These are phyloP conservation scores for Megaceryle maxima DNA, from an alignment of 2,113 vertebrate genomes.

Conservation along the genomic window DNA sequence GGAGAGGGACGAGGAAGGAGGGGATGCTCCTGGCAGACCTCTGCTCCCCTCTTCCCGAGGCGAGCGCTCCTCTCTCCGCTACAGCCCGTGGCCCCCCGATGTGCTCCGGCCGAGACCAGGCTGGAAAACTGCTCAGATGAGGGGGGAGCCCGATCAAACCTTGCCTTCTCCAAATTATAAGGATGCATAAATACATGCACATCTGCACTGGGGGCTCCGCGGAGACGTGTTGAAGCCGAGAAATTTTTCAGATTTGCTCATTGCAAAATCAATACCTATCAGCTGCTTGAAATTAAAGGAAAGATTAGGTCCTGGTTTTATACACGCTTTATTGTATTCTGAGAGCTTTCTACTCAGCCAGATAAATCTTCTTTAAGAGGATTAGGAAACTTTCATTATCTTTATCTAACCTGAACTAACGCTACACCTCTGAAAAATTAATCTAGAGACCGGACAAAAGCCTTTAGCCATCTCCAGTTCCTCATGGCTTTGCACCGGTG, in stretches of 20 bases:
- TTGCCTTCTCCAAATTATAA: slow-evolving; percentile 2
- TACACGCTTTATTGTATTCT: slow-evolving; percentile 78
- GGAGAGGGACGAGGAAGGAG: not conserved
- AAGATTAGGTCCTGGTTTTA: slow-evolving; percentile 82
- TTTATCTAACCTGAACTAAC: slow-evolving; percentile 83
- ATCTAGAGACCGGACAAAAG: slow-evolving; percentile 77
- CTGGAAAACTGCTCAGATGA: not conserved
- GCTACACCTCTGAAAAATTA: slow-evolving; percentile 79
- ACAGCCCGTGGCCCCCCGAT: not conserved
- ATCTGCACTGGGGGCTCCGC: not conserved
- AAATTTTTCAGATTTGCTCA: slow-evolving; percentile 77
- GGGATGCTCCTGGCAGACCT: not conserved
- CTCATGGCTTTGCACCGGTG: not conserved
- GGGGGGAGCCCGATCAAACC: not conserved
- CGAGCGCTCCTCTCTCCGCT: rapidly evolving
- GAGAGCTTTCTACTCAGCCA: slow-evolving; percentile 78
- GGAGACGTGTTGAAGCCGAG: slow-evolving; percentile 2
- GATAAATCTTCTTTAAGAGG: slow-evolving; percentile 83
- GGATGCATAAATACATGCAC: not conserved
- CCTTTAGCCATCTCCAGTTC: not conserved
- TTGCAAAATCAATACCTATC: slow-evolving; percentile 91
- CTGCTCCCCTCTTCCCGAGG: rapidly evolving
- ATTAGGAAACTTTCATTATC: slow-evolving; percentile 85
- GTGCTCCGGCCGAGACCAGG: not conserved
- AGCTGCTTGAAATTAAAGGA: slow-evolving; percentile 88